Evolutionary conservation across 2,113 vertebrate species (phyloP).

Genomic region (Pelodiscus sinensis): DNA sequence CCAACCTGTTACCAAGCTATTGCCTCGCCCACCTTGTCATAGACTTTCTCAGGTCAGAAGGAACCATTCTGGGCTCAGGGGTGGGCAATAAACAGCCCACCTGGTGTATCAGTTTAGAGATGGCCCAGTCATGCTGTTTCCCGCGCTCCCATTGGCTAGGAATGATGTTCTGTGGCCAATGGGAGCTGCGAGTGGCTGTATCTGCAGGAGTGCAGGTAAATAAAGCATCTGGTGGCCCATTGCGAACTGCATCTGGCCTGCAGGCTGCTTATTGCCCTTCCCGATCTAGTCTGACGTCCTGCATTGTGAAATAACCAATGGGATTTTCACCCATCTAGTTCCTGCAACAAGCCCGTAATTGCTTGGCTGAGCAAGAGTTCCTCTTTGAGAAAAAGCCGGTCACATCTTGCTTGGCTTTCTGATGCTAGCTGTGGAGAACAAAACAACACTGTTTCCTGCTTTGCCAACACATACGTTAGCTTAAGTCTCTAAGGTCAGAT

Average conservation of each 20-base stretch:
- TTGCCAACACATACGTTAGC: not conserved
- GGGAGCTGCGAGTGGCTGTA: too few species aligned
- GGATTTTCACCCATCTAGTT: not conserved
- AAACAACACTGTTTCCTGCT: not conserved
- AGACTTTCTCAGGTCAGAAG: not conserved
- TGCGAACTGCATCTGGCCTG: too few species aligned
- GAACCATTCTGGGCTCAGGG: not conserved
- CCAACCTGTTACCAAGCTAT: not conserved
- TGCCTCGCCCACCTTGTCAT: not conserved
- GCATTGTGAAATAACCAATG: fast-evolving
- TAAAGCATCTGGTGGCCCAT: too few species aligned
- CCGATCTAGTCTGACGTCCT: not conserved
- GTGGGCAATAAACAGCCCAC: too few species aligned
- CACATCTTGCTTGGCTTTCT: not conserved
- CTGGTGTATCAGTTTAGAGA: too few species aligned
- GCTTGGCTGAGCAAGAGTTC: not conserved
- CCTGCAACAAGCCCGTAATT: not conserved
- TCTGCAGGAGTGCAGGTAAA: too few species aligned
- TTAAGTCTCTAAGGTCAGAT: not conserved
- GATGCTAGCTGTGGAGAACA: not conserved
- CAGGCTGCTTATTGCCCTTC: too few species aligned
- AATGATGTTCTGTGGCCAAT: too few species aligned
- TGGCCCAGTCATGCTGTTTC: too few species aligned
- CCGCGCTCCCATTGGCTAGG: too few species aligned
- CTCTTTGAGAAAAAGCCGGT: not conserved